These are phyloP conservation scores for Calameuta filiformis DNA, from an alignment of 2,888 invertebrate genomes.

Conservation along the genomic window DNA sequence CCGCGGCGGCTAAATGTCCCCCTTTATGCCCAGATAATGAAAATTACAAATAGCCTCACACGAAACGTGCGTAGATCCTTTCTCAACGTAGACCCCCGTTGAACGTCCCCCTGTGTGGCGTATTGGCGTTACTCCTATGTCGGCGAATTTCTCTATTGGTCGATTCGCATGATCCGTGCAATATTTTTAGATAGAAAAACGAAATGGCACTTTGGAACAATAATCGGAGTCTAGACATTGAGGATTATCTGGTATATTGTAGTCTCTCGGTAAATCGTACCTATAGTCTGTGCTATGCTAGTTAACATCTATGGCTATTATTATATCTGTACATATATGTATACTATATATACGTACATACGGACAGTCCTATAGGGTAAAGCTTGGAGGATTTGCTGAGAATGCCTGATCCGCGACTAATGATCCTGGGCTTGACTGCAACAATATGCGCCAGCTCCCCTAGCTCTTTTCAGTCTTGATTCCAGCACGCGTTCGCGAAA, in stretches of 20 bases:
- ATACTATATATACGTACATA: too few relatives aligned
- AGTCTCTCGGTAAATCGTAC: background rate
- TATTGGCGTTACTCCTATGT: background rate
- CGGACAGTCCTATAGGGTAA: background rate
- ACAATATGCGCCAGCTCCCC: conserved; percentile 29
- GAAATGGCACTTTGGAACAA: background rate
- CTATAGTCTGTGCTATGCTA: background rate
- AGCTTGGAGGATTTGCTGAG: conserved; percentile 40
- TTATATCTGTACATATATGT: too few relatives aligned
- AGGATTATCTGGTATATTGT: background rate
- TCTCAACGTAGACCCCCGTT: background rate
- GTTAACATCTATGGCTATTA: too few relatives aligned
- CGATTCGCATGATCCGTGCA: background rate
- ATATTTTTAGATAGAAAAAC: background rate
- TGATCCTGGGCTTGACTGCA: conserved; percentile 34
- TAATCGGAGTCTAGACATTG: background rate
- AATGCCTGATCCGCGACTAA: conserved; percentile 35
- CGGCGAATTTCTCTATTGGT: background rate
- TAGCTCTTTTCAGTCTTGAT: conserved; percentile 30
- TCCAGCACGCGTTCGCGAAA: conserved; percentile 55
- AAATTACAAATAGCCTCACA: conserved; percentile 64
- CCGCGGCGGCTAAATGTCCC: conserved; percentile 59
- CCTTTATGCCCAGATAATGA: conserved; percentile 64
- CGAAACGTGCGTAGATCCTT: conserved; percentile 42
- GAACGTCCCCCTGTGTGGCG: background rate